Conservation (phyloP, 1,140 invertebrate genomes). For the Sweltsa coloradensis region DNA sequence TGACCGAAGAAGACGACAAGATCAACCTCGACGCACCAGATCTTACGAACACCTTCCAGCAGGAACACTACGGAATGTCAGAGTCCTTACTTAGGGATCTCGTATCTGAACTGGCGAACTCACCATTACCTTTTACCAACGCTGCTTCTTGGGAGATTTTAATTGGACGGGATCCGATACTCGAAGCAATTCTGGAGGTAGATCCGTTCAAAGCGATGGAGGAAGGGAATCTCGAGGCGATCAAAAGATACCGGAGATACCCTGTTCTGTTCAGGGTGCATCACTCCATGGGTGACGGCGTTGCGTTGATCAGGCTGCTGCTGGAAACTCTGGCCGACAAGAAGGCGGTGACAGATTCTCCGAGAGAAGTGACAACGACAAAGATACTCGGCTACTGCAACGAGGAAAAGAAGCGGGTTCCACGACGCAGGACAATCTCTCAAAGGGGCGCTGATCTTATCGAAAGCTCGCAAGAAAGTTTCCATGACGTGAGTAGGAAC, state of each 20-base stretch:
- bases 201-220: conserved; percentile 19
- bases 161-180: conserved; percentile 25
- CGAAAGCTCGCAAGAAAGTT: too few relatives aligned
- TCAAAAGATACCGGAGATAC: conserved; percentile 22
- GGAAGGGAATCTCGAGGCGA: too few relatives aligned
- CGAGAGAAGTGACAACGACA: conserved; percentile 27
- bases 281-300: conserved; percentile 36
- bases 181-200: conserved; percentile 1
- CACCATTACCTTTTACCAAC: conserved; percentile 31
- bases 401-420: conserved; percentile 30
- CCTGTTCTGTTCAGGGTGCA: conserved; percentile 37
- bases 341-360: too few relatives aligned
- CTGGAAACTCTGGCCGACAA: conserved; percentile 32
- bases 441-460: too few relatives aligned
- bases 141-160: conserved; percentile 36
- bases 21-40: too few relatives aligned
- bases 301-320: conserved; percentile 33
- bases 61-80: too few relatives aligned
- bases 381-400: too few relatives aligned
- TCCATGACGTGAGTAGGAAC: too few relatives aligned
- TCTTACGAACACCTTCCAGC: too few relatives aligned
- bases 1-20: conserved; percentile 24
- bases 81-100: conserved; percentile 30
- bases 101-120: conserved; percentile 28
- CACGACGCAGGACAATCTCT: too few relatives aligned